Conservation (phyloP, 2,113 vertebrate genomes). For the Salvelinus namaycush region DNA sequence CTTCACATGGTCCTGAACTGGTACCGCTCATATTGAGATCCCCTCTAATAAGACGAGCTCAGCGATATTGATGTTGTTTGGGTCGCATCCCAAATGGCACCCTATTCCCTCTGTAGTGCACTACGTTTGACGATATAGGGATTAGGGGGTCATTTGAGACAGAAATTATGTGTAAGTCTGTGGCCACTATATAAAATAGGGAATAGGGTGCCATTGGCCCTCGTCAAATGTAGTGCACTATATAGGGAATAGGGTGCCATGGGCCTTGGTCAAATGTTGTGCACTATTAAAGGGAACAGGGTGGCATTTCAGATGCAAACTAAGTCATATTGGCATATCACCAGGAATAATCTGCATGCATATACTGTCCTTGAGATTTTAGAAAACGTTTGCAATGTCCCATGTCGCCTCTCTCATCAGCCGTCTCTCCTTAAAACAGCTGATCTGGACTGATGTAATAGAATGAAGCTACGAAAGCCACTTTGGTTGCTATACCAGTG, state of each 20-base stretch:
- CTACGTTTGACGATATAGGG: constrained; percentile 21
- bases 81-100: constrained; percentile 28
- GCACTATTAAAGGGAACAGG: no score
- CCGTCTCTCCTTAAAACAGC: constrained; percentile 33
- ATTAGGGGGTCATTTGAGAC: neutral
- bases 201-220: no score
- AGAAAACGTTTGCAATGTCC: neutral
- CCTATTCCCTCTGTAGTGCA: no score
- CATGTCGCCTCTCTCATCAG: neutral
- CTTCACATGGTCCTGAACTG: constrained; percentile 44
- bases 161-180: no score
- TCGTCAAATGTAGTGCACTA: no score
- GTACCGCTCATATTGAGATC: constrained; percentile 23
- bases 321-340: neutral
- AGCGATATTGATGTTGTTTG: constrained; percentile 28
- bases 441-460: constrained; percentile 61
- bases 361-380: neutral
- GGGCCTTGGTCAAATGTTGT: no score
- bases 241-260: no score
- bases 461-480: constrained; percentile 4
- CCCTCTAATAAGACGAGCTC: constrained; percentile 39
- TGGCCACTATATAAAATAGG: no score
- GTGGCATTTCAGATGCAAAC: no score
- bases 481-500: constrained; percentile 59
- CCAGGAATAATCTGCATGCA: neutral